These are phyloP conservation scores for Ypsolopha scabrella DNA, from an alignment of 2,888 invertebrate genomes.

Conservation along the genomic window DNA sequence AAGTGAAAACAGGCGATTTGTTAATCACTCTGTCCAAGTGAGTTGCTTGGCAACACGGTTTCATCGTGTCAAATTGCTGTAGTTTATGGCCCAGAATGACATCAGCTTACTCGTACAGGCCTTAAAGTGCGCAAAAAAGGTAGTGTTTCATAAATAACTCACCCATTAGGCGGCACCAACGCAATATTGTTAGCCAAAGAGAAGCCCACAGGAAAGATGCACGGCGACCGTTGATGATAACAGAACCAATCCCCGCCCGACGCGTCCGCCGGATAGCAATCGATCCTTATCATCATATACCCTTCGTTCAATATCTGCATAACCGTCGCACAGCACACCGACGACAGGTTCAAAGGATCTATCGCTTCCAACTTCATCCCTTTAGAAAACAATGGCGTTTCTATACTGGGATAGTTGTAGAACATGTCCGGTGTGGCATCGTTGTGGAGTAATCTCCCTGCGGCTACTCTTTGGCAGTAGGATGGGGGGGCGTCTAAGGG, in stretches of 20 bases:
- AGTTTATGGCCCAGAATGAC: no score
- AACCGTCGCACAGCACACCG: conserved; percentile 95
- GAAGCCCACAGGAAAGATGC: conserved; percentile 96
- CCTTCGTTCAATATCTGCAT: conserved; percentile 93
- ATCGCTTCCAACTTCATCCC: conserved; percentile 98
- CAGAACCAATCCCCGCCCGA: conserved; percentile 96
- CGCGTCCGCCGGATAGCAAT: conserved; percentile 89
- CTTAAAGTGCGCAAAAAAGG: not conserved
- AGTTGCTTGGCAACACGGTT: no score
- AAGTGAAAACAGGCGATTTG: no score
- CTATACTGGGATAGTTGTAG: conserved; percentile 69
- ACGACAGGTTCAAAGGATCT: conserved; percentile 94
- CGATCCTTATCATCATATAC: conserved; percentile 96
- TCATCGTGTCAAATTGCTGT: no score
- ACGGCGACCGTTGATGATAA: conserved; percentile 93
- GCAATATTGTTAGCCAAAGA: conserved; percentile 86
- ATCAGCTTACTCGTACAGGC: no score
- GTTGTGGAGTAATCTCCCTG: conserved; percentile 77
- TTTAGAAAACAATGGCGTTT: conserved; percentile 74
- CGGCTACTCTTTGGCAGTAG: conserved; percentile 81
- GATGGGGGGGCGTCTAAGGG: conserved; percentile 85
- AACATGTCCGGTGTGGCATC: conserved; percentile 88
- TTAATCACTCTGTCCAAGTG: no score
- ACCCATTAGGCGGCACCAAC: conserved; percentile 85
- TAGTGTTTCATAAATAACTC: conserved; percentile 14